Percentiles rank a stretch among this genome's conserved stretches.
phyloP scores from a whole-genome alignment of 2,113 vertebrate genomes.

The Phaetusa simplex region DNA sequence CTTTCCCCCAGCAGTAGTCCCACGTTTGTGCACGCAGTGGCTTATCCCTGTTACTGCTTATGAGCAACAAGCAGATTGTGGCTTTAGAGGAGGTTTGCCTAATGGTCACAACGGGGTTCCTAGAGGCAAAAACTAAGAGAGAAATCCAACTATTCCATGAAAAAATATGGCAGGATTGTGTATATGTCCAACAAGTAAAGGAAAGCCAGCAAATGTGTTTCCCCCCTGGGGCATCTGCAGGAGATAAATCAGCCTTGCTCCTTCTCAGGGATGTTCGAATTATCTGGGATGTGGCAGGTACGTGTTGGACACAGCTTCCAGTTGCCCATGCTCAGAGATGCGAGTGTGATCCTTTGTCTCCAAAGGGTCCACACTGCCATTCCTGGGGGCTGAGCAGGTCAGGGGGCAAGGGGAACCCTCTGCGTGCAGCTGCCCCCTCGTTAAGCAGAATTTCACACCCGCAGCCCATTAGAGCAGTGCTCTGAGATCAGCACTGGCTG shows the following conservation, averaged over 20 bases:
- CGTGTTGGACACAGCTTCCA: neutral
- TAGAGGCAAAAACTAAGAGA: neutral
- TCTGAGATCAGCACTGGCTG: neutral
- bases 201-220: neutral
- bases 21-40: neutral
- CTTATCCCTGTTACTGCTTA: neutral
- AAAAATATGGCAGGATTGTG: neutral
- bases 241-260: neutral
- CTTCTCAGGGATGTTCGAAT: neutral
- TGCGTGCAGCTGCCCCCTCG: neutral
- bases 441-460: neutral
- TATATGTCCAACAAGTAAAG: neutral
- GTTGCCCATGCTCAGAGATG: neutral
- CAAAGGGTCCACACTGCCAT: neutral
- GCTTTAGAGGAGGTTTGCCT: neutral
- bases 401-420: neutral
- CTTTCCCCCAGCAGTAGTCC: neutral
- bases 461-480: neutral
- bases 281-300: neutral
- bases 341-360: neutral
- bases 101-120: rapidly evolving
- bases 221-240: neutral
- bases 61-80: neutral
- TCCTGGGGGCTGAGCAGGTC: neutral
- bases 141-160: neutral